Conservation (phyloP, 1,140 invertebrate species). For the Leptinotarsa lineolata region DNA sequence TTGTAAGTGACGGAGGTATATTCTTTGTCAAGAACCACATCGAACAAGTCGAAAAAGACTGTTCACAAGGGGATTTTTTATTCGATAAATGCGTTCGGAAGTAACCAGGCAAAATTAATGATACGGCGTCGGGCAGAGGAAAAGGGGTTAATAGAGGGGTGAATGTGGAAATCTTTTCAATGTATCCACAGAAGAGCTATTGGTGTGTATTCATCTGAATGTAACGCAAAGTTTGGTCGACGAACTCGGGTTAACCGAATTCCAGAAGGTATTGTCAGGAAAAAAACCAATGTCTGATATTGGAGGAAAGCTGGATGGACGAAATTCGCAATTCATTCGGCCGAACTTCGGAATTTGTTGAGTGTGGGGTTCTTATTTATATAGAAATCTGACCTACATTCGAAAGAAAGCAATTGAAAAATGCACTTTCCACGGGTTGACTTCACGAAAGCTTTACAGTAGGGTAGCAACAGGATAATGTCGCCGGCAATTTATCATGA, state of each 20-base stretch:
- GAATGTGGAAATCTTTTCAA: constrained; percentile 6
- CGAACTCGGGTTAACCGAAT: not conserved
- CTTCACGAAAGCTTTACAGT: too few relatives aligned
- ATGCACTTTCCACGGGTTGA: too few relatives aligned
- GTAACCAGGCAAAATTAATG: constrained; percentile 6
- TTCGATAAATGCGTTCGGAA: not conserved
- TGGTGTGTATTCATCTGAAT: not conserved
- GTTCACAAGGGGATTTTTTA: not conserved
- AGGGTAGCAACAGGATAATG: too few relatives aligned
- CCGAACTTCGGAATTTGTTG: too few relatives aligned
- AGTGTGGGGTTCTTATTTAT: too few relatives aligned
- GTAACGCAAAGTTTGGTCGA: constrained; percentile 5
- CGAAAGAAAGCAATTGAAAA: too few relatives aligned
- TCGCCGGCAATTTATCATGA: too few relatives aligned
- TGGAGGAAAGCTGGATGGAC: not conserved
- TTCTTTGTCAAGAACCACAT: not conserved
- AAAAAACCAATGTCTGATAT: not conserved
- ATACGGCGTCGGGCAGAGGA: not conserved
- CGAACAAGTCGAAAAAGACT: not conserved
- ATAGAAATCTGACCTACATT: too few relatives aligned
- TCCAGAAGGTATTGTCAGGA: not conserved
- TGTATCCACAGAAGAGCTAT: not conserved
- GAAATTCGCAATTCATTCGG: not conserved
- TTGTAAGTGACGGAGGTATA: not conserved
- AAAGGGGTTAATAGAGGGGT: not conserved